phyloP scores from a whole-genome alignment of 2,113 vertebrate species.

The Chamaetylas fuelleborni region DNA sequence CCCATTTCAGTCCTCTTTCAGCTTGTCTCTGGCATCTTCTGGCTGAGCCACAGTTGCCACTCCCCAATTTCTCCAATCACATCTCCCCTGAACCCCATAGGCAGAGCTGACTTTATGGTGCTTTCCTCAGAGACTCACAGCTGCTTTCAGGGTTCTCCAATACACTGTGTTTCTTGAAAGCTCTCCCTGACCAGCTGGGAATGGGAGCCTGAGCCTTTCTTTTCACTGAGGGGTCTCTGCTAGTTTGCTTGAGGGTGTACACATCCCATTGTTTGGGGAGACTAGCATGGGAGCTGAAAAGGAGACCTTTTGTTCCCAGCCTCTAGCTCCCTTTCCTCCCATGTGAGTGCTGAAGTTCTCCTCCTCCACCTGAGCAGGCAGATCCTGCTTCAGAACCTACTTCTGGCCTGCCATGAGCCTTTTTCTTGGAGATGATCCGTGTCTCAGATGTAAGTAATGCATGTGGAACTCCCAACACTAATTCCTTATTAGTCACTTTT shows the following conservation, averaged over 20 bases:
- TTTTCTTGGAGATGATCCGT: neutral
- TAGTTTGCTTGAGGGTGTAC: neutral
- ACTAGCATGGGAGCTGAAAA: neutral
- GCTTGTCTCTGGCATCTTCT: neutral
- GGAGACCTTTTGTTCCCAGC: neutral
- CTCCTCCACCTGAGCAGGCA: neutral
- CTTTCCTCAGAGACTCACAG: neutral
- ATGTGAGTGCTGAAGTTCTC: neutral
- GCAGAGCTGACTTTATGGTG: neutral
- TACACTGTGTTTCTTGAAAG: neutral
- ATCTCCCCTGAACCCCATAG: neutral
- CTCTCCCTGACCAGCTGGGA: neutral
- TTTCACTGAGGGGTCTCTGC: neutral
- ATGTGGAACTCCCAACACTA: rapidly evolving
- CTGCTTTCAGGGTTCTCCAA: neutral
- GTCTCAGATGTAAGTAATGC: neutral
- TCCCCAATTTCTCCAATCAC: neutral
- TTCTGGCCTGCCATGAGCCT: neutral
- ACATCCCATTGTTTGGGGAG: neutral
- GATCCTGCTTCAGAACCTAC: neutral
- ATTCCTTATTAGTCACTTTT: neutral
- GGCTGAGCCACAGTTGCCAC: neutral
- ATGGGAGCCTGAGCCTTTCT: neutral
- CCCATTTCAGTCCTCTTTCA: neutral
- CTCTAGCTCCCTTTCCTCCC: neutral